Conservation (phyloP, 2,797 vertebrate species). For the Kryptolebias ocellatus region DNA sequence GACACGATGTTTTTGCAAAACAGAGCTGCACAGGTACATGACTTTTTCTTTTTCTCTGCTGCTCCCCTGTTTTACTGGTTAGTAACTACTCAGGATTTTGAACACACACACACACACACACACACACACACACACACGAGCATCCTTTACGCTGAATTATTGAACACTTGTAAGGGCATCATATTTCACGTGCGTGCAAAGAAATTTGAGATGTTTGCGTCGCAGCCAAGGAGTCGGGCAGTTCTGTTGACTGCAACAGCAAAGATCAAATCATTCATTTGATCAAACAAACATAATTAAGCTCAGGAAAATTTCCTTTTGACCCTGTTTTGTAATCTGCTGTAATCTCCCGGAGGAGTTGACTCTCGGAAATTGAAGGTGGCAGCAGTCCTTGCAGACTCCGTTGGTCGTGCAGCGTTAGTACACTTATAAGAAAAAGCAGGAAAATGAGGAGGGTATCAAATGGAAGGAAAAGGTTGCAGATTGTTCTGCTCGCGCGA, state of each 20-base stretch:
- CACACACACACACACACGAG: slow-evolving; percentile 11
- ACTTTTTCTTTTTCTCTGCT: slow-evolving; percentile 12
- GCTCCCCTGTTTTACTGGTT: slow-evolving; percentile 21
- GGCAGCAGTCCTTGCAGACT: slow-evolving; percentile 47
- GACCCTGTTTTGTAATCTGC: slow-evolving; percentile 18
- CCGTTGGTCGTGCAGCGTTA: not conserved
- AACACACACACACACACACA: slow-evolving; percentile 10
- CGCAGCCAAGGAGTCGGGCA: not conserved
- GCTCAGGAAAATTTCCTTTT: not conserved
- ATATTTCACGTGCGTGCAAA: slow-evolving; percentile 30
- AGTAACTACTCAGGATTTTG: slow-evolving; percentile 23
- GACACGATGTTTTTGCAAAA: no score
- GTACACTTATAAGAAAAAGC: not conserved
- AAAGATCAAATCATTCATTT: not conserved
- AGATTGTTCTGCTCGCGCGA: not conserved
- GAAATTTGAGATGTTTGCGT: slow-evolving; percentile 54
- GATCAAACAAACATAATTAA: slow-evolving; percentile 10
- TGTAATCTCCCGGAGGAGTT: slow-evolving; percentile 4
- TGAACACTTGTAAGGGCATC: slow-evolving; percentile 43
- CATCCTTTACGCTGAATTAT: slow-evolving; percentile 63
- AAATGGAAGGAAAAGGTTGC: not conserved
- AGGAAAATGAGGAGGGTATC: not conserved
- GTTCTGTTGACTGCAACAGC: not conserved
- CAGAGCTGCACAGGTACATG: no score
- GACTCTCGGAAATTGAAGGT: slow-evolving; percentile 12